A percentile compares a stretch with the other conserved stretches of the same genome.
These are phyloP conservation scores for Cyprinus carpio DNA, from an alignment of 2,113 vertebrate species.

Conservation along the genomic window DNA sequence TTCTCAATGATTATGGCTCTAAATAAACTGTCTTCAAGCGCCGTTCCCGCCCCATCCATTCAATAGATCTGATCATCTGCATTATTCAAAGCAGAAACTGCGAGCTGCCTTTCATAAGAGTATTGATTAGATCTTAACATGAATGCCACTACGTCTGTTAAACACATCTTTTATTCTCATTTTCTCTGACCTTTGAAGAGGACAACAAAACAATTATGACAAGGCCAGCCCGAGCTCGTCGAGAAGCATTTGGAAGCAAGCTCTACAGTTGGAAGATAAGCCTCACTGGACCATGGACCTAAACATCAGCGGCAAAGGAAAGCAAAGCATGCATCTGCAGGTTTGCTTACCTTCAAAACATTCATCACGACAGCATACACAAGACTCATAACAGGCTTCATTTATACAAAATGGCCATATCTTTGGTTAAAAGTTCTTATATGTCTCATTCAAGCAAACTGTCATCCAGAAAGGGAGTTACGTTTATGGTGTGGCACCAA, in stretches of 20 bases:
- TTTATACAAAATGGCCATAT: not conserved
- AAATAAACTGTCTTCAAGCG: not conserved
- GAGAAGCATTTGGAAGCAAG: not conserved
- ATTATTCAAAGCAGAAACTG: slow-evolving; percentile 39
- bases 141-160: slow-evolving; percentile 31
- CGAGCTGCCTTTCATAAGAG: slow-evolving; percentile 10
- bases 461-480: slow-evolving; percentile 15
- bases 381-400: not conserved
- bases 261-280: not conserved
- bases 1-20: not conserved
- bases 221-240: slow-evolving; percentile 1
- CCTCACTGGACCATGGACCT: slow-evolving; percentile 4
- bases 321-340: not conserved
- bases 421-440: not conserved
- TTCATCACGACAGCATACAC: not conserved
- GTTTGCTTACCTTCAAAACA: slow-evolving; percentile 5
- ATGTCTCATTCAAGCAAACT: slow-evolving; percentile 24
- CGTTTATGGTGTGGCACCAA: slow-evolving; percentile 28
- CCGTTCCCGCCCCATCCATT: not conserved
- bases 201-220: not conserved
- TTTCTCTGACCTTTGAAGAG: slow-evolving; percentile 18
- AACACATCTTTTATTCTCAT: slow-evolving; percentile 15
- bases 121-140: slow-evolving; percentile 34
- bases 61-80: slow-evolving; percentile 36
- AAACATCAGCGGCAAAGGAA: not conserved